Percentiles rank a stretch among this genome's conserved stretches.
Conservation (phyloP, 1,140 invertebrate genomes). For the Tachypleus tridentatus region DNA sequence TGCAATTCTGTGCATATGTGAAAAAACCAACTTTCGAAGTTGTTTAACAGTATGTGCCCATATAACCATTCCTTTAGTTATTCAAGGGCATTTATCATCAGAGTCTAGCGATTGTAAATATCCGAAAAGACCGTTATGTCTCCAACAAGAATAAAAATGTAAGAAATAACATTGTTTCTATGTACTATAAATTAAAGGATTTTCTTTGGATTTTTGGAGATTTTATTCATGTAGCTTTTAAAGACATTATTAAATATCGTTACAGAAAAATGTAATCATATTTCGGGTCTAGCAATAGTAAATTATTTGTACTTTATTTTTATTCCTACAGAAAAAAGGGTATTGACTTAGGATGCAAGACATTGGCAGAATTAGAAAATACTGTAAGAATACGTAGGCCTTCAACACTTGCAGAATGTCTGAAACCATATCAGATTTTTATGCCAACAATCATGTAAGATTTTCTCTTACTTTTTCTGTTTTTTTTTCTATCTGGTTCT, state of each 20-base stretch:
- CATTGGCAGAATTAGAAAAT: conserved; percentile 31
- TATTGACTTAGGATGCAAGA: conserved; percentile 28
- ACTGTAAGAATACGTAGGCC: conserved; percentile 26
- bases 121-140: no score
- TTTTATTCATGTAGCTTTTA: conserved; percentile 11
- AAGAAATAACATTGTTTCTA: conserved; percentile 20
- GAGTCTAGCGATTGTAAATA: no score
- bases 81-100: no score
- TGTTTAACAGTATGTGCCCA: no score
- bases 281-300: background rate
- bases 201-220: conserved; percentile 36
- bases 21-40: no score
- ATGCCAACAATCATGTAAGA: conserved; percentile 36
- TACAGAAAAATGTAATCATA: background rate
- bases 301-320: background rate
- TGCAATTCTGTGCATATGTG: no score
- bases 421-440: conserved; percentile 37
- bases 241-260: background rate
- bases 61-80: no score
- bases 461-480: background rate
- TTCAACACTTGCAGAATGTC: conserved; percentile 30
- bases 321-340: conserved; percentile 24
- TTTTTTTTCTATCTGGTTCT: no score
- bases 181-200: conserved; percentile 33
- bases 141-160: no score